Evolutionary conservation across 1,140 invertebrate species (phyloP).

Genomic region (Drosophila watanabei): DNA sequence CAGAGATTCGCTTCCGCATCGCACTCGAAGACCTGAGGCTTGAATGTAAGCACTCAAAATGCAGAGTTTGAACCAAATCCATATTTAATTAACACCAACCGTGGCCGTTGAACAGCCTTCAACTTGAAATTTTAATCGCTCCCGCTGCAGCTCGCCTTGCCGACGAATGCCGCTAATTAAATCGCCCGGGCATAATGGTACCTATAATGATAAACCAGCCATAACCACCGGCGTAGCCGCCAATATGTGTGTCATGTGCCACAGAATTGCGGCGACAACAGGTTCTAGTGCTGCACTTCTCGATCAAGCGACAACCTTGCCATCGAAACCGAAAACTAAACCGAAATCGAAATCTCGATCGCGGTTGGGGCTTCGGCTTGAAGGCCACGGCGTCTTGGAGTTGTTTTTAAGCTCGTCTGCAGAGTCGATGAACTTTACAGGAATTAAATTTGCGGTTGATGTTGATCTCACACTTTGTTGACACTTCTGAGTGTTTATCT

Average conservation of each 20-base stretch:
- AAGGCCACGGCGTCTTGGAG: constrained; percentile 20
- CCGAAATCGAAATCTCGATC: constrained; percentile 31
- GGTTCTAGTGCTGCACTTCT: constrained; percentile 51
- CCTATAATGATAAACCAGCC: constrained; percentile 26
- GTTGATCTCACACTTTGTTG: constrained; percentile 43
- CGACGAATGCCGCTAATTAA: constrained; percentile 50
- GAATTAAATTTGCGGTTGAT: constrained; percentile 27
- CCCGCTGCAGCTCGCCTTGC: constrained; percentile 44
- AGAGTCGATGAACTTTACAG: constrained; percentile 73
- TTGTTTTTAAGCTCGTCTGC: constrained; percentile 17
- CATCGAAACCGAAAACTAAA: constrained; percentile 20
- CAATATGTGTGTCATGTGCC: constrained; percentile 52
- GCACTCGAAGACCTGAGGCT: neutral
- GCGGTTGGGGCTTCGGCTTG: neutral
- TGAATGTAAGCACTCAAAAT: constrained; percentile 60
- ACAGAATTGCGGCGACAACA: constrained; percentile 50
- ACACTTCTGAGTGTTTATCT: constrained; percentile 31
- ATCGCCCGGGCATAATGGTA: constrained; percentile 9
- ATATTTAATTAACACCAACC: constrained; percentile 61
- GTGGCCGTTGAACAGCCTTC: constrained; percentile 67
- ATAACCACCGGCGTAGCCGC: constrained; percentile 6
- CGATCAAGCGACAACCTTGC: constrained; percentile 39
- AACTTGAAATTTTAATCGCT: constrained; percentile 67
- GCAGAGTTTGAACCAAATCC: constrained; percentile 75
- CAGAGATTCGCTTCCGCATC: constrained; percentile 64